Evolutionary conservation across 2,113 vertebrate genomes (phyloP), one percentile per base, ranked within the genome.

Genomic region (Tychaedon coryphoeus): DNA sequence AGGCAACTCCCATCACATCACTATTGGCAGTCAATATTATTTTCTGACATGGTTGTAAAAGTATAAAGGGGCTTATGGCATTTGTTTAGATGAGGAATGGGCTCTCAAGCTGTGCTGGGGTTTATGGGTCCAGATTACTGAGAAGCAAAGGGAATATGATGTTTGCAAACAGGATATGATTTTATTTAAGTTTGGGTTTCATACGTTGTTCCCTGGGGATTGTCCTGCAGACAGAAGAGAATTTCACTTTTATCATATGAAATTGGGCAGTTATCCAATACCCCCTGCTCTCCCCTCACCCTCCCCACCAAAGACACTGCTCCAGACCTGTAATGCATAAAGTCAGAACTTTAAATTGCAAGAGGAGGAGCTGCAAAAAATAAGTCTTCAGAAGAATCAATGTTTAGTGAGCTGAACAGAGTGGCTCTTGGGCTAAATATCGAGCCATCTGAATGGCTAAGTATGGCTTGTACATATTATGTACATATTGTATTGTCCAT

Each of bases 31-130:
- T 97, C 98, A 98, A 98, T 98, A 98, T 98, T 98, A 97, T 98
- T 98, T 98, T 97, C 97, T 98, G 96, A 98, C 97, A 98, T 97
- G 95, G 97, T 96, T 98, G 97, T 98, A 98, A 98, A 98, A 98
- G 98, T 98, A 98, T 98, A 98, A 97, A 99, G 97, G 96, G 93
- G 92, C 94, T 98, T 98, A 98, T 98, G 97, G 97, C 98, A 98
- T 98, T 98, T 98, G 97, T 98, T 98, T 98, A 97, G 97, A 98
- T 98, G 98, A 99, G 94, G 96, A 98, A 98, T 97, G 97, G 97
- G 96, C 95, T 98, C 92, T 97, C 97, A 98, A 96, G 95, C 96
- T 98, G 98, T 97, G 98, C 97, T 93, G 94, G 95, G 95, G 97
- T 97, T 98, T 97, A 97, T 97, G 95, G 97, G 95, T 97, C 97